Evolutionary conservation across 2,113 vertebrate species (phyloP).

Genomic region (Bolborhynchus lineola): DNA sequence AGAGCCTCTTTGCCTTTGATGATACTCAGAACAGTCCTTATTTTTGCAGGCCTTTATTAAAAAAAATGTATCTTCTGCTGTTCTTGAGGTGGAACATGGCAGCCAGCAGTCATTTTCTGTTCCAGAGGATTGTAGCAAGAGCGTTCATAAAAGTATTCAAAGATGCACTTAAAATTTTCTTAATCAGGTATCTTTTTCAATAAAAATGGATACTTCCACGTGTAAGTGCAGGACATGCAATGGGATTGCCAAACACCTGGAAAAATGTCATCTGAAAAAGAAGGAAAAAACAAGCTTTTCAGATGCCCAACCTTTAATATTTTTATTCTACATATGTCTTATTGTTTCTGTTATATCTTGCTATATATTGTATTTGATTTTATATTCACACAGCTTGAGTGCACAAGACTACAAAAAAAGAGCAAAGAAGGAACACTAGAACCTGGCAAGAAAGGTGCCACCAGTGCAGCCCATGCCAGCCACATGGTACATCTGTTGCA

Average conservation of each 20-base stretch:
- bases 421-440: neutral
- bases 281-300: neutral
- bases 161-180: neutral
- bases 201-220: neutral
- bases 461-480: fast-evolving
- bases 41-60: neutral
- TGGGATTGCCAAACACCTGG: neutral
- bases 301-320: neutral
- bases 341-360: neutral
- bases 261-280: neutral
- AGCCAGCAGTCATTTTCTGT: neutral
- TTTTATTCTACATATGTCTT: neutral
- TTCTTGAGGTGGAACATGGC: neutral
- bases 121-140: neutral
- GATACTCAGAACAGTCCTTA: neutral
- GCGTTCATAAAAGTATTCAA: neutral
- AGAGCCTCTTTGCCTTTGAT: neutral
- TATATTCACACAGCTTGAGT: neutral
- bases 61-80: neutral
- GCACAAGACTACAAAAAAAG: neutral
- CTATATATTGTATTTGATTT: neutral
- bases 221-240: neutral
- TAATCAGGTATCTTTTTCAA: neutral
- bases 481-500: neutral
- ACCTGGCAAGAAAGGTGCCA: neutral